Evolutionary conservation across 2,797 vertebrate species (phyloP).

Genomic region (Glyptemys insculpta): DNA sequence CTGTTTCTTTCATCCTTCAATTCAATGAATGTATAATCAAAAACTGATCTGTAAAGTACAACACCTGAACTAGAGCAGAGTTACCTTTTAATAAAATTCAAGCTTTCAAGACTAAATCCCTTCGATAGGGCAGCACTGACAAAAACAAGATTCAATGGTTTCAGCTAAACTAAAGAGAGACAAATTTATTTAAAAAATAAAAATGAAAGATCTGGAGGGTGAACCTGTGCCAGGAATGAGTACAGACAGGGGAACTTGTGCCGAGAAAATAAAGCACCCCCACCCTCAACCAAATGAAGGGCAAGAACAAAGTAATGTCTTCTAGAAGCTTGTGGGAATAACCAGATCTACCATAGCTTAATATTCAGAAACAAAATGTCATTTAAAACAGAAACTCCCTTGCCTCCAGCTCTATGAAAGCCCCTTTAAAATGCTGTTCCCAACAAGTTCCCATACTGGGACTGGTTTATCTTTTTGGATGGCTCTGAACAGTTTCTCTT

Average conservation of each 20-base stretch:
- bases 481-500: background rate
- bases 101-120: background rate
- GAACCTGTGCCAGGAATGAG: background rate
- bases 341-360: background rate
- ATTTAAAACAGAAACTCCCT: background rate
- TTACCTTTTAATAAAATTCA: background rate
- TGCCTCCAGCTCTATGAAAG: background rate
- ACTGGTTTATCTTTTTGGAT: background rate
- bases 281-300: background rate
- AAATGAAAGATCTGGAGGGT: background rate
- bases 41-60: background rate
- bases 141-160: background rate
- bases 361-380: background rate
- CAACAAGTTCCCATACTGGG: background rate
- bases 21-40: background rate
- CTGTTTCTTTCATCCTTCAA: background rate
- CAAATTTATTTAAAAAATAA: slow-evolving; percentile 5
- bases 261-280: background rate
- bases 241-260: background rate
- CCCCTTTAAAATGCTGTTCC: background rate
- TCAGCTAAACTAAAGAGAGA: slow-evolving; percentile 26
- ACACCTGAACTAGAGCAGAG: background rate
- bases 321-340: background rate
- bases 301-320: background rate
- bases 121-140: background rate